phyloP scores from a whole-genome alignment of 2,113 vertebrate species.

The Bombycilla garrulus region DNA sequence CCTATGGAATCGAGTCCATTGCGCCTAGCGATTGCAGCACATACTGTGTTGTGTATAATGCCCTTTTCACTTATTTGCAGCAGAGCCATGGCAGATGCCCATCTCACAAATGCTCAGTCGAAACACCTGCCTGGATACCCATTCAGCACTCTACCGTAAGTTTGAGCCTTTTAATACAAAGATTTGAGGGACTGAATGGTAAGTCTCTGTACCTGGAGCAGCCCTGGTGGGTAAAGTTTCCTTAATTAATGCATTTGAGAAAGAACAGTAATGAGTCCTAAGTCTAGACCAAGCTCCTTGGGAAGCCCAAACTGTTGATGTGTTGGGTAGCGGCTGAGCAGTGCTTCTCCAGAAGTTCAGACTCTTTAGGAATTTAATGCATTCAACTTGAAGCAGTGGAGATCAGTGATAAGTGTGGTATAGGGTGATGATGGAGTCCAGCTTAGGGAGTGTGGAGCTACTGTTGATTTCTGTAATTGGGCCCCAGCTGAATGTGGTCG shows the following conservation, averaged over 20 bases:
- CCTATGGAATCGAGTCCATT: neutral
- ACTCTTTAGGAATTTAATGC: neutral
- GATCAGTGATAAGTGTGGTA: accelerated
- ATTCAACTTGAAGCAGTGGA: neutral
- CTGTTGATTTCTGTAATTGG: neutral
- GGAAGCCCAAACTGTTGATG: neutral
- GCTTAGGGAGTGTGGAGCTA: neutral
- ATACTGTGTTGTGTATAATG: constrained; percentile 49
- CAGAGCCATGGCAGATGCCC: constrained; percentile 81
- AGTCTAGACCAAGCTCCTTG: neutral
- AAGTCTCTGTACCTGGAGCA: constrained; percentile 8
- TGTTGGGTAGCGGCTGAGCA: neutral
- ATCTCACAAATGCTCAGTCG: constrained; percentile 77
- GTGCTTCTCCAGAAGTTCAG: neutral
- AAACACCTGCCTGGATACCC: constrained; percentile 79
- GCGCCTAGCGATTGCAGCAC: neutral
- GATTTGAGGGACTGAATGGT: constrained; percentile 37
- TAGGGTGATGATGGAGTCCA: neutral
- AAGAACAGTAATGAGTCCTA: neutral
- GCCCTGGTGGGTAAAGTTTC: neutral
- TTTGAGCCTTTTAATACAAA: constrained; percentile 64
- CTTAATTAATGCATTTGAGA: neutral
- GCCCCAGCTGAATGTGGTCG: neutral
- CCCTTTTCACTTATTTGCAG: constrained; percentile 73
- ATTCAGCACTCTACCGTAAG: constrained; percentile 80